Evolutionary conservation across 2,888 invertebrate species (phyloP).

Genomic region (Trichacis sp.): DNA sequence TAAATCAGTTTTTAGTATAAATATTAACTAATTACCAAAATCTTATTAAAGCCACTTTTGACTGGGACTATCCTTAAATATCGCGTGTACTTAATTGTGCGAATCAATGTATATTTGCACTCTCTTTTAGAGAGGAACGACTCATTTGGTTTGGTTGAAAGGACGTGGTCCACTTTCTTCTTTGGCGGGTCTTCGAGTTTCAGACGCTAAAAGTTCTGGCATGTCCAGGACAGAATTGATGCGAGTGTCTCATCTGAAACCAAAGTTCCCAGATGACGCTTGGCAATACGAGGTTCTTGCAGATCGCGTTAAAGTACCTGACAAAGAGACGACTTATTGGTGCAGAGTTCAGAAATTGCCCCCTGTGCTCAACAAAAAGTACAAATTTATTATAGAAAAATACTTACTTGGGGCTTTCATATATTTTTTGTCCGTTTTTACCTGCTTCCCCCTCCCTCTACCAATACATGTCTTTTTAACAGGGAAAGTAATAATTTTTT

Average conservation of each 20-base stretch:
- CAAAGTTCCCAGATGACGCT: constrained; percentile 70
- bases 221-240: constrained; percentile 84
- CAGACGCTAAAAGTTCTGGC: constrained; percentile 74
- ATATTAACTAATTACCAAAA: too few species aligned
- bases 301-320: constrained; percentile 80
- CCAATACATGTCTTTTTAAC: too few species aligned
- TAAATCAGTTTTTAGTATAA: too few species aligned
- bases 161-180: constrained; percentile 81
- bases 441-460: too few species aligned
- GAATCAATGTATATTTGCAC: constrained; percentile 5
- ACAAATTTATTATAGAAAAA: constrained; percentile 70
- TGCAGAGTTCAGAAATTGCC: constrained; percentile 89
- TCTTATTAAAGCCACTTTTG: too few species aligned
- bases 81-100: neutral
- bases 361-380: constrained; percentile 74
- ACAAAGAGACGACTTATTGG: constrained; percentile 96
- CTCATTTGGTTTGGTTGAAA: constrained; percentile 87
- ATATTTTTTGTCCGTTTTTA: too few species aligned
- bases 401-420: too few species aligned
- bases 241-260: constrained; percentile 68
- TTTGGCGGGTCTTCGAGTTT: constrained; percentile 76
- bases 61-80: neutral
- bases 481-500: too few species aligned
- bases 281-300: constrained; percentile 75
- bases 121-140: constrained; percentile 82